These are phyloP conservation scores for Oryctes rhinoceros DNA, from an alignment of 1,140 invertebrate species.

Conservation along the genomic window DNA sequence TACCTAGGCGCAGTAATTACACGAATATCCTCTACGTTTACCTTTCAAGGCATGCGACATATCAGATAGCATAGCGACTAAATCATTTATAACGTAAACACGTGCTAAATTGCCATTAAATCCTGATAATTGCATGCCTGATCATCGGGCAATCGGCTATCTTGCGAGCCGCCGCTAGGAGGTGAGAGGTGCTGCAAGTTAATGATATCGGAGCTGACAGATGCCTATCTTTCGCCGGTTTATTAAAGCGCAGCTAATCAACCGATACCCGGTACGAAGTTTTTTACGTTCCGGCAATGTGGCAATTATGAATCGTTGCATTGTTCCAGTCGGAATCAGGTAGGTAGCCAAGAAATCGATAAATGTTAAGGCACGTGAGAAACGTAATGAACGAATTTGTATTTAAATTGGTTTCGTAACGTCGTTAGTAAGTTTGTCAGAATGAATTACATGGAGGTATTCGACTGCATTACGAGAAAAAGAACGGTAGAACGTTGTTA, in stretches of 20 bases:
- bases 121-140: no score
- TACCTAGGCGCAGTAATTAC: no score
- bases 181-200: background rate
- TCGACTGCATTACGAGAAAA: background rate
- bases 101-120: no score
- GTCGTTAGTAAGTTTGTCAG: background rate
- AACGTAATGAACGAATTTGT: background rate
- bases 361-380: background rate
- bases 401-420: constrained; percentile 14
- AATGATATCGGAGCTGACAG: constrained; percentile 25
- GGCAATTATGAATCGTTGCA: background rate
- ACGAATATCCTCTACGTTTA: no score
- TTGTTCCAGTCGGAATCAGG: constrained; percentile 13
- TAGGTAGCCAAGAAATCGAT: background rate
- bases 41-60: no score
- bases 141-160: no score
- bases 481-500: background rate
- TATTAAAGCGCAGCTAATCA: constrained; percentile 3
- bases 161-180: background rate
- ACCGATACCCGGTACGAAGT: background rate
- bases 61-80: no score
- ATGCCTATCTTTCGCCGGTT: constrained; percentile 29
- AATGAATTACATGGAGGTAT: background rate
- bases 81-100: no score
- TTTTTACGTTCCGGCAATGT: constrained; percentile 3